Percentiles rank a stretch among this genome's conserved stretches.
phyloP scores from a whole-genome alignment of 2,888 invertebrate species.

The Pedicia rivosa region DNA sequence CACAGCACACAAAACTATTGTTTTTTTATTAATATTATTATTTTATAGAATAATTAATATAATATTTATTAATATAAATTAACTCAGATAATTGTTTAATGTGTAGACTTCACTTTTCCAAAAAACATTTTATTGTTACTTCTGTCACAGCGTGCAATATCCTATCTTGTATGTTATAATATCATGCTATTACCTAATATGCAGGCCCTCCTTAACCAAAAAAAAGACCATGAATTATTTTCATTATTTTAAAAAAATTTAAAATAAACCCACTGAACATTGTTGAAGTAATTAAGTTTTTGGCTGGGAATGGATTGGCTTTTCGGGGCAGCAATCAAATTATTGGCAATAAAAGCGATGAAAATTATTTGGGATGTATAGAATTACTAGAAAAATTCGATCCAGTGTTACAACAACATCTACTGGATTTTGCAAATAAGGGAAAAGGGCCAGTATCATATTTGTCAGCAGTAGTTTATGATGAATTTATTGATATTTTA shows the following conservation, averaged over 20 bases:
- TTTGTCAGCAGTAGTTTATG: constrained; percentile 1
- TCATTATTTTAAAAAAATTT: constrained; percentile 4
- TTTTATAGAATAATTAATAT: too few relatives aligned
- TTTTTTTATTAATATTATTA: too few relatives aligned
- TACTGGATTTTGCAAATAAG: constrained; percentile 1
- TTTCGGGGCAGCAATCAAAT: neutral
- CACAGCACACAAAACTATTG: too few relatives aligned
- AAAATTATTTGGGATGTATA: constrained; percentile 3
- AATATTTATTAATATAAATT: too few relatives aligned
- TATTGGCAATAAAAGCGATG: neutral
- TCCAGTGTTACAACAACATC: constrained; percentile 4
- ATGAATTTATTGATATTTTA: constrained; percentile 4
- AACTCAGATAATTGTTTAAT: too few relatives aligned
- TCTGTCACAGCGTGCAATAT: too few relatives aligned
- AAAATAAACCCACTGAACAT: neutral
- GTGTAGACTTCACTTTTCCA: too few relatives aligned
- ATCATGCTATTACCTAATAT: too few relatives aligned
- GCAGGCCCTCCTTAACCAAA: too few relatives aligned
- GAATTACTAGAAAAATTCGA: constrained; percentile 5
- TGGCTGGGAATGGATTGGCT: neutral
- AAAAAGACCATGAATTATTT: neutral
- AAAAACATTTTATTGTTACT: too few relatives aligned
- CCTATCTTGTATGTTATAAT: too few relatives aligned
- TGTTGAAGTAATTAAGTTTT: constrained; percentile 1
- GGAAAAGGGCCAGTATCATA: constrained; percentile 4